Conservation (phyloP, 2,113 vertebrate species). For the Porphyrio hochstetteri region DNA sequence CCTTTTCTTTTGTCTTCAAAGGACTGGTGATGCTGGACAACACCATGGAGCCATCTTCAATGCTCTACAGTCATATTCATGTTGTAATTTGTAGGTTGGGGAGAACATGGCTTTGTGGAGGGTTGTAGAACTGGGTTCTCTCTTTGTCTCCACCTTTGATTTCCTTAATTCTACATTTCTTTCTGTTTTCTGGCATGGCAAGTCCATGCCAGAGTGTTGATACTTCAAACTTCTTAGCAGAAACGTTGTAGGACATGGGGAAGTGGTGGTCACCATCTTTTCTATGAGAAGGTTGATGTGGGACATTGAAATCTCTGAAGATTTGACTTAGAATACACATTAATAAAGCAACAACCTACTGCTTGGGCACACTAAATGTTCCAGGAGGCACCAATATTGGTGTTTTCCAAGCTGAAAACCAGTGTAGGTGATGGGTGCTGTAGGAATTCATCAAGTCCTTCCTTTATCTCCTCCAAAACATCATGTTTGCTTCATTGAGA, state of each 20-base stretch:
- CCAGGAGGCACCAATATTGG: too few relatives aligned
- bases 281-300: constrained; percentile 21
- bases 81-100: neutral
- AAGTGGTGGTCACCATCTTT: neutral
- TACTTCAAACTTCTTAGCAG: constrained; percentile 16
- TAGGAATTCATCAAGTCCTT: constrained; percentile 43
- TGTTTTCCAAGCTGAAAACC: neutral
- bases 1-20: neutral
- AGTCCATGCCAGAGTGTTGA: neutral
- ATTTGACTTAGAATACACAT: constrained; percentile 29
- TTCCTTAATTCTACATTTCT: neutral
- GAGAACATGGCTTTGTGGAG: neutral
- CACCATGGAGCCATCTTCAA: neutral
- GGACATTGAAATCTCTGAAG: constrained; percentile 23
- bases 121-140: neutral
- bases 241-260: neutral
- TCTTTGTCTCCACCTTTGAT: neutral
- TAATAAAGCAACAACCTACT: constrained; percentile 29
- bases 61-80: neutral
- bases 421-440: constrained; percentile 17
- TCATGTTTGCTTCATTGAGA: neutral
- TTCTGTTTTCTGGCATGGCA: neutral
- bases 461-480: neutral
- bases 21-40: neutral
- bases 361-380: constrained; percentile 2